Percentiles rank a stretch among this genome's conserved stretches.
Evolutionary conservation across 2,888 invertebrate genomes (phyloP).

Genomic region (Rhingia campestris): DNA sequence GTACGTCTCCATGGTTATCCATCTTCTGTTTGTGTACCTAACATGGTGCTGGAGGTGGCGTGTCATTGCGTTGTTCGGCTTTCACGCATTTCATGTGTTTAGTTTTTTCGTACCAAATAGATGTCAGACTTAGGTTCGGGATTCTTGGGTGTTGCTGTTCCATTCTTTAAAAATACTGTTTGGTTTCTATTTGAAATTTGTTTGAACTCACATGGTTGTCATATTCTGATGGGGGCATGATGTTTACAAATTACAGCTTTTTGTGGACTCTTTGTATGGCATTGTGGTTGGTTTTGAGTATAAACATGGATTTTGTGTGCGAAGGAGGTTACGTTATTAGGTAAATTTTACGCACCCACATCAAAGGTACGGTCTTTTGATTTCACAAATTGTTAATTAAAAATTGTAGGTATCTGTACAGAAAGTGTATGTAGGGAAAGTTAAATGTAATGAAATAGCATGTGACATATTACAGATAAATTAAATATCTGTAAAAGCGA

Average conservation of each 20-base stretch:
- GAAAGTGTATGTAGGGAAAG: too few species aligned
- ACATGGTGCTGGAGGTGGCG: constrained; percentile 64
- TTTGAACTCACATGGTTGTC: constrained; percentile 64
- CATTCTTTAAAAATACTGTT: constrained; percentile 19
- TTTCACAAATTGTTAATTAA: not conserved
- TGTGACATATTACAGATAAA: too few species aligned
- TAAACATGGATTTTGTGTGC: constrained; percentile 43
- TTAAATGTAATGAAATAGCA: too few species aligned
- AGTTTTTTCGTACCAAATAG: constrained; percentile 64
- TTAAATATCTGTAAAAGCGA: too few species aligned
- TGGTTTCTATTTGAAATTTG: constrained; percentile 16
- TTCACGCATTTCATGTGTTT: constrained; percentile 67
- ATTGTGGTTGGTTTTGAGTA: not conserved
- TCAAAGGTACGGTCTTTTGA: constrained; percentile 24
- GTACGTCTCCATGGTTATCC: constrained; percentile 70
- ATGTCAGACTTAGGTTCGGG: constrained; percentile 8
- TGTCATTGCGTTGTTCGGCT: constrained; percentile 70
- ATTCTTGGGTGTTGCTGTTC: constrained; percentile 24
- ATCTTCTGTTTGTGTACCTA: constrained; percentile 54
- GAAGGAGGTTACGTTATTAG: constrained; percentile 21
- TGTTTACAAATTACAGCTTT: constrained; percentile 71
- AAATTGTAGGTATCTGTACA: too few species aligned
- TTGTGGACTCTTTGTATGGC: constrained; percentile 33
- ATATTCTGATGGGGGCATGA: constrained; percentile 68
- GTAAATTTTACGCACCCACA: constrained; percentile 40